Conservation (phyloP, 92 coral and sea anemone species). For the Heliopora coerulea region DNA sequence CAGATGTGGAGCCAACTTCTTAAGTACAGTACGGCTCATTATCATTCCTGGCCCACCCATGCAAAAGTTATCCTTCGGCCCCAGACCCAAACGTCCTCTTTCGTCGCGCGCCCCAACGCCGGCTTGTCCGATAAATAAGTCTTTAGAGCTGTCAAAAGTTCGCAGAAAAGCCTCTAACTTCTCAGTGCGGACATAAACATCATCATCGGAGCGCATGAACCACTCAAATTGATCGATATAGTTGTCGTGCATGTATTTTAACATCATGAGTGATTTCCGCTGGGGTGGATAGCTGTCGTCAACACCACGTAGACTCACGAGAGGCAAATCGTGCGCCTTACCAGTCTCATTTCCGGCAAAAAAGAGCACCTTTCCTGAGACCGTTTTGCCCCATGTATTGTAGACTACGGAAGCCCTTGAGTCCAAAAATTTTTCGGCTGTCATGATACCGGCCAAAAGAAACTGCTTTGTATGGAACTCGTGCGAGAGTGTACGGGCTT, state of each 20-base stretch:
- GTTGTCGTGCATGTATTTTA: constrained; percentile 94
- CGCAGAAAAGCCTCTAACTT: constrained; percentile 76
- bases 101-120: constrained; percentile 84
- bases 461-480: constrained; percentile 70
- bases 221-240: constrained; percentile 90
- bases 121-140: constrained; percentile 90
- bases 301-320: constrained; percentile 78
- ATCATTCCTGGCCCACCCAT: constrained; percentile 99
- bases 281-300: constrained; percentile 98
- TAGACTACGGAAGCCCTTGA: constrained; percentile 90
- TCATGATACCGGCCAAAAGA: constrained; percentile 88
- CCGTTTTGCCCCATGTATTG: constrained; percentile 84
- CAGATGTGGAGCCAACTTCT: constrained; percentile 85
- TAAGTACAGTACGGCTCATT: constrained; percentile 80
- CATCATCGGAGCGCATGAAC: constrained; percentile 98
- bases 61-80: constrained; percentile 86
- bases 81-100: constrained; percentile 74
- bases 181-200: constrained; percentile 86
- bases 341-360: constrained; percentile 68
- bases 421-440: constrained; percentile 85
- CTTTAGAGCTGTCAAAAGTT: constrained; percentile 84
- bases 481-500: constrained; percentile 64
- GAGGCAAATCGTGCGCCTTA: constrained; percentile 51
- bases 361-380: constrained; percentile 78
- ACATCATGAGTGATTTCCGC: constrained; percentile 93